Evolutionary conservation across 2,888 invertebrate genomes (phyloP), one percentile per base, ranked within the genome.

Genomic region (Papilio protenor): DNA sequence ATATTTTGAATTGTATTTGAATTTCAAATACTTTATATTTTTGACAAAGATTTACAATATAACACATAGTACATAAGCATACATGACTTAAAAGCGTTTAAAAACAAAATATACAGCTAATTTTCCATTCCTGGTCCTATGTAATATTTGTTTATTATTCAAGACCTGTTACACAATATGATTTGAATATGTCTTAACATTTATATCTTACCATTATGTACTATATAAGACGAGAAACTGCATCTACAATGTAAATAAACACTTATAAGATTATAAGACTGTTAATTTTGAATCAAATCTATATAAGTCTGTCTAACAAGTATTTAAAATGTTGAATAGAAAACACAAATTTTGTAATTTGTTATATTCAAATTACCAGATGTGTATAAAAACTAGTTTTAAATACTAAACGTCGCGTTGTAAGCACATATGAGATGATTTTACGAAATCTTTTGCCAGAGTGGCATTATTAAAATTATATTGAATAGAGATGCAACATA

Each of bases 401-500:
- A 80, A 66, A 49, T 73, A 57, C 73, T 79, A 74, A 75, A 66
- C 8, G 57, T 14, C 27, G 71, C 45, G 33, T 55, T 57, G 33
- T 18, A 77, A 80, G 79, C 80, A 81, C 73, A 78, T 80, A 81
- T 79, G 52, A 80, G 79, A 77, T 78, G 80, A 79, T 82, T 82
- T 82, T 82, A 83, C 80, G 80, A 83, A 84, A 83, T 27, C 84
- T 83, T 80, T 78, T 83, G 87, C 87, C 88, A 27, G 81, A 87
- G 80, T 79, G 87, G 88, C 75, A 45, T 47, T 47, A 87, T 77
- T 80, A 85, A 85, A 80, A 84, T 83, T 82, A 85, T 86, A 87
- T 80, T 85, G 84, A 87, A 82, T 88, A 82, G 86, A 87, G 90
- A 90, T 85, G 88, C 87, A 91, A 91, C 88, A 90, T 89, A 90